Conservation (phyloP, 2,888 invertebrate species). For the Pilophorus perplexus region DNA sequence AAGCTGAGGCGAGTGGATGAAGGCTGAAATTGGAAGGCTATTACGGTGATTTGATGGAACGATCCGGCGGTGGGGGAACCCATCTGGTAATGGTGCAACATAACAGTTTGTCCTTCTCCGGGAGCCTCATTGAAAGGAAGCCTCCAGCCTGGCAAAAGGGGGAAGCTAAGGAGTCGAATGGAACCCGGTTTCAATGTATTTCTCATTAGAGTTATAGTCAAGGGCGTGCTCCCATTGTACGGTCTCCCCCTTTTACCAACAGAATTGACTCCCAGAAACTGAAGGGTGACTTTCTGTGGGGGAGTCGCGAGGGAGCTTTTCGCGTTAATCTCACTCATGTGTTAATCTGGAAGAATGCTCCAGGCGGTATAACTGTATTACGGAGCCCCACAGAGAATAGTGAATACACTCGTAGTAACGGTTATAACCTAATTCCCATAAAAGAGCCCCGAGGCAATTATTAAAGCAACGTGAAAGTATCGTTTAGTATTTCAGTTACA, state of each 20-base stretch:
- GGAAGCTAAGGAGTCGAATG: neutral
- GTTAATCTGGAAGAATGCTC: conserved; percentile 23
- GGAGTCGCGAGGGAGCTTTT: conserved; percentile 3
- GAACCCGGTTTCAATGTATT: conserved; percentile 34
- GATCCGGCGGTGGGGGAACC: conserved; percentile 15
- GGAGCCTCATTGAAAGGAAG: too few relatives aligned
- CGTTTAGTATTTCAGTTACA: too few relatives aligned
- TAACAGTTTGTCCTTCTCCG: conserved; percentile 16
- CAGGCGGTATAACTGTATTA: conserved; percentile 29
- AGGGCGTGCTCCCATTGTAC: conserved; percentile 20
- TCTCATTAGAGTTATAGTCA: conserved; percentile 34
- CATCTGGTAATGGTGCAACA: conserved; percentile 31
- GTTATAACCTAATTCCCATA: conserved; percentile 17
- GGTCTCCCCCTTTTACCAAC: neutral
- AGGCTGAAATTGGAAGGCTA: conserved; percentile 17
- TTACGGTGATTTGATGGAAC: conserved; percentile 30
- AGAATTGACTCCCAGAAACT: conserved; percentile 5
- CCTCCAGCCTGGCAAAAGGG: neutral
- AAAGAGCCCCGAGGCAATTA: conserved; percentile 25
- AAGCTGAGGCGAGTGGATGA: neutral
- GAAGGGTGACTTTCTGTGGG: neutral
- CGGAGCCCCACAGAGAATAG: neutral
- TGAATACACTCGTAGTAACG: conserved; percentile 31
- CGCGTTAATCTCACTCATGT: conserved; percentile 27
- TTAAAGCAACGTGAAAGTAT: conserved; percentile 9